Base-by-base conservation (phyloP, 2,888 invertebrate genomes). In the Cataglyphis albicans region DNA sequence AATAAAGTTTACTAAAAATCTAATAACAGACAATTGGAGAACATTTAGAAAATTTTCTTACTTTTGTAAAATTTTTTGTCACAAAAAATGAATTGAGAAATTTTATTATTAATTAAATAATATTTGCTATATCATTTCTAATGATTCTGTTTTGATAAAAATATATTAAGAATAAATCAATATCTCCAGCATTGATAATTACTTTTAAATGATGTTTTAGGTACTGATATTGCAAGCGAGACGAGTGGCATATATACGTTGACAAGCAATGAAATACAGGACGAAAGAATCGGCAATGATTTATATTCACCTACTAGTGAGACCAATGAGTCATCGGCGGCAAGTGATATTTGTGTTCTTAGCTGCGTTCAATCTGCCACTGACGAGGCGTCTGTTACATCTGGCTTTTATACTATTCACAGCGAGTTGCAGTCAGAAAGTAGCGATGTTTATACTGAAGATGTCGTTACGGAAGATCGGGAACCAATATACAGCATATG, bases 201-300 rank as follows among this genome's bases (percentile, higher is more conserved):
- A 52, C 7, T 6, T 65, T 3, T 7, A 5, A 80, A 48, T 59
- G 9, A 75, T 74, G 3, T 81, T 57, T 2, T 76, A 91, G 93
- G 90, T 38, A 94, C 93, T 0, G 94, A 94, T 63, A 93, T 94
- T 29, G 97, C 97, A 21, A 98, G 98, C 86, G 98, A 98, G 94
- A 98, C 98, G 0, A 98, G 98, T 87, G 98, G 98, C 0, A 97
- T 98, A 0, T 98, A 98, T 92, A 98, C 98, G 0, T 96, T 98
- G 95, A 96, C 97, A 68, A 95, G 95, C 76, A 95, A 94, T 84
- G 95, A 93, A 59, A 94, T 94, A 89, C 93, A 94, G 72, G 94
- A 94, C 85, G 94, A 94, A 70, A 88, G 90, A 38, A 93, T 92
- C 70, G 90, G 90, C 0, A 92, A 93, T 81, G 92, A 93, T 83